Evolutionary conservation across 2,797 vertebrate genomes (phyloP).

Genomic region (Squalus acanthias): DNA sequence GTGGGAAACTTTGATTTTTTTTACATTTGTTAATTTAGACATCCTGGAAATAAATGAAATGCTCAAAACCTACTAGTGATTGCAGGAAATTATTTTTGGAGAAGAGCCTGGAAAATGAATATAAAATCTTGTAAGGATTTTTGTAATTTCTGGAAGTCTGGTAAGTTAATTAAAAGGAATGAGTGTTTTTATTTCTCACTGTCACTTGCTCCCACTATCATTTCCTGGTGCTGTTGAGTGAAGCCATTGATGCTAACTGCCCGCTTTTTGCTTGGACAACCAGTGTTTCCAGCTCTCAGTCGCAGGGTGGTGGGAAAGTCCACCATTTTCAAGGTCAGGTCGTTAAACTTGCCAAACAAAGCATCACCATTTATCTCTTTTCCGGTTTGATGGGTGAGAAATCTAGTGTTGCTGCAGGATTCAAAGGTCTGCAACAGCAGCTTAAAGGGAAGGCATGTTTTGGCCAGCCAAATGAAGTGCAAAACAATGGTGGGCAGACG

Average conservation of each 20-base stretch:
- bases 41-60: neutral
- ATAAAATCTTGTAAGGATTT: neutral
- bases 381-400: neutral
- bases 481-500: neutral
- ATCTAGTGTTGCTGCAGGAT: neutral
- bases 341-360: neutral
- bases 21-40: slow-evolving; percentile 15
- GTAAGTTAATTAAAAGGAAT: slow-evolving; percentile 7
- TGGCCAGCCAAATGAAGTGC: neutral
- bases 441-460: neutral
- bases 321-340: neutral
- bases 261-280: neutral
- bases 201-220: neutral
- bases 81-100: slow-evolving; percentile 27
- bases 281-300: neutral
- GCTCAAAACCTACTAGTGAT: neutral
- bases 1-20: neutral
- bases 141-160: neutral
- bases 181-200: neutral
- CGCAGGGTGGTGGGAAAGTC: neutral
- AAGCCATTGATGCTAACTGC: neutral
- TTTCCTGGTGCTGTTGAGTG: neutral
- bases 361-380: neutral
- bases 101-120: slow-evolving; percentile 16
- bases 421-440: neutral